Percentiles rank a stretch among this genome's conserved stretches.
Evolutionary conservation across 2,113 vertebrate genomes (phyloP).

Genomic region (Puntigrus tetrazona): DNA sequence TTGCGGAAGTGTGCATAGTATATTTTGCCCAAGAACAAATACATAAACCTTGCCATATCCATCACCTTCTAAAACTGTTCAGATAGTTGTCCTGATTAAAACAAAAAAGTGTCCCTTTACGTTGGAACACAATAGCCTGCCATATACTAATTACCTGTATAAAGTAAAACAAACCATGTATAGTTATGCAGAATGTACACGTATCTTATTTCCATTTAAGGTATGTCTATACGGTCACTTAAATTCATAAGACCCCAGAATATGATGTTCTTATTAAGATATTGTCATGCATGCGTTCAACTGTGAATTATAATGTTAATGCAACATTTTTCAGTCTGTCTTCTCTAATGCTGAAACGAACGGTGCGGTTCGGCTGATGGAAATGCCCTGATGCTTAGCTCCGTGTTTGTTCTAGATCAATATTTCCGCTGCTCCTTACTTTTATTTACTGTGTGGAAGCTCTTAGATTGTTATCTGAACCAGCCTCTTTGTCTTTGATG

Average conservation of each 20-base stretch:
- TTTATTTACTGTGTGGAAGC: slow-evolving; percentile 53
- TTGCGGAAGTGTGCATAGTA: background rate
- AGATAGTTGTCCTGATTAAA: background rate
- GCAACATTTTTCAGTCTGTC: slow-evolving; percentile 34
- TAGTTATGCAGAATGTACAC: background rate
- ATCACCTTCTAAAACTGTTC: background rate
- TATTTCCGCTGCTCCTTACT: slow-evolving; percentile 49
- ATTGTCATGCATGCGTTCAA: background rate
- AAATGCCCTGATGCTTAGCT: slow-evolving; percentile 42
- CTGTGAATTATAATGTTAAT: background rate
- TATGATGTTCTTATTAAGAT: too few relatives aligned
- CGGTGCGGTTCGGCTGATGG: slow-evolving; percentile 19
- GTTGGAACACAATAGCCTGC: background rate
- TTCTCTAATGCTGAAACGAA: slow-evolving; percentile 42
- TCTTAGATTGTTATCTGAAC: slow-evolving; percentile 42
- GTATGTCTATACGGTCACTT: background rate
- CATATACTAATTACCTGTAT: background rate
- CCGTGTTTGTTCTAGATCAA: slow-evolving; percentile 34
- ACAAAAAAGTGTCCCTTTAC: too few relatives aligned
- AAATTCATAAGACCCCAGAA: background rate
- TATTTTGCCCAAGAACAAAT: background rate
- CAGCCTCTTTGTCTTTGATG: slow-evolving; percentile 43
- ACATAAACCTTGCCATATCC: background rate
- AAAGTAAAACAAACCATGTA: background rate
- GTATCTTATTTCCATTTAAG: background rate